Evolutionary conservation across 2,888 invertebrate genomes (phyloP).

Genomic region (Lucinisca nassula): DNA sequence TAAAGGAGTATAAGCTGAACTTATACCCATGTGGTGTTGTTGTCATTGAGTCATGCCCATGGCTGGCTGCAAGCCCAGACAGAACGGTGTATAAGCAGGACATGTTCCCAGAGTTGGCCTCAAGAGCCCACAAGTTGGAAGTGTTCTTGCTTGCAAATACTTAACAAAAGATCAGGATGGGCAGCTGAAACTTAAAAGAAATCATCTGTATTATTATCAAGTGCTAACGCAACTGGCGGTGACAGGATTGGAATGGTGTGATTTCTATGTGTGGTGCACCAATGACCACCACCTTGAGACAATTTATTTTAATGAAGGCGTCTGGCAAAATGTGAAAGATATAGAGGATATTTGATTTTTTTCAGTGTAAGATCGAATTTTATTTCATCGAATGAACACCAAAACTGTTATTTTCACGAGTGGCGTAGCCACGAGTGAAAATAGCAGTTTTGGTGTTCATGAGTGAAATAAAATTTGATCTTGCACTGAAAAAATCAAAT

Average conservation of each 20-base stretch:
- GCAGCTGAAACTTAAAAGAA: slow-evolving; percentile 17
- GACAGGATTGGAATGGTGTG: slow-evolving; percentile 36
- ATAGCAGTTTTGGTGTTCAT: no score
- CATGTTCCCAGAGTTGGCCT: slow-evolving; percentile 19
- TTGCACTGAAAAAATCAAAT: no score
- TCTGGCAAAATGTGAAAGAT: slow-evolving; percentile 26
- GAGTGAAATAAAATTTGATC: no score
- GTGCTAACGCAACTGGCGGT: slow-evolving; percentile 24
- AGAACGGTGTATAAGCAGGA: slow-evolving; percentile 47
- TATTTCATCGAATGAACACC: no score
- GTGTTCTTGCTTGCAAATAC: slow-evolving; percentile 17
- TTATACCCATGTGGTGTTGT: slow-evolving; percentile 48
- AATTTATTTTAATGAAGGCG: slow-evolving; percentile 22
- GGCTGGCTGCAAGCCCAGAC: slow-evolving; percentile 37
- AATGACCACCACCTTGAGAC: slow-evolving; percentile 27
- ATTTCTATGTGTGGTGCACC: slow-evolving; percentile 39
- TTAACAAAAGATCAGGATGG: not conserved
- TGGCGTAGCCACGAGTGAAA: no score
- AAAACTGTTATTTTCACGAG: no score
- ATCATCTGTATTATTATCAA: slow-evolving; percentile 40
- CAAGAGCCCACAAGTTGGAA: slow-evolving; percentile 38
- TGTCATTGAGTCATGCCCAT: not conserved
- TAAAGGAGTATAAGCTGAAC: slow-evolving; percentile 5
- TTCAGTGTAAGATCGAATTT: no score
- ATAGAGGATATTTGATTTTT: slow-evolving; percentile 20